A percentile compares a stretch with the other conserved stretches of the same genome.
These are phyloP conservation scores for Steinernema scapterisci DNA, from an alignment of 2,888 invertebrate genomes.

Conservation along the genomic window DNA sequence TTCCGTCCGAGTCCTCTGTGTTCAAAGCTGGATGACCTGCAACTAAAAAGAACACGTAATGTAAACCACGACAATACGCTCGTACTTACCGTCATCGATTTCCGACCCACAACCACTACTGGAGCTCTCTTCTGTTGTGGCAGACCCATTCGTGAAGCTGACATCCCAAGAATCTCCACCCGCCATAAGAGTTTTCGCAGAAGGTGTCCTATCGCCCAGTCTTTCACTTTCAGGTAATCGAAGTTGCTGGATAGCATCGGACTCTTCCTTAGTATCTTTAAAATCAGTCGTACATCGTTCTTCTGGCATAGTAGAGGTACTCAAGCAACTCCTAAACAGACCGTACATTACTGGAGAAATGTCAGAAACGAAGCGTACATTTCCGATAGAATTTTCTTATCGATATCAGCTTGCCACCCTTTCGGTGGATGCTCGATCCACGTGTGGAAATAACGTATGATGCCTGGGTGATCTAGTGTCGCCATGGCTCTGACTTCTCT, in stretches of 20 bases:
- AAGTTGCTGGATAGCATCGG: no score
- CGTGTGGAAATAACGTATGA: constrained; percentile 91
- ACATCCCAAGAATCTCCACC: constrained; percentile 1
- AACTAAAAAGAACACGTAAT: background rate
- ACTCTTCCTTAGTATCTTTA: no score
- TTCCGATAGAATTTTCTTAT: constrained; percentile 73
- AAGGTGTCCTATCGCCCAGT: background rate
- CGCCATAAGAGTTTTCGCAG: background rate
- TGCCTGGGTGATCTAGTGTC: constrained; percentile 89
- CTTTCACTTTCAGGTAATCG: no score
- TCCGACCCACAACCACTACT: background rate
- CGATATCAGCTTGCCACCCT: constrained; percentile 83
- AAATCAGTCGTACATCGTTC: no score
- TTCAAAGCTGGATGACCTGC: background rate
- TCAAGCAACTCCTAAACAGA: background rate
- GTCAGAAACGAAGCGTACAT: background rate
- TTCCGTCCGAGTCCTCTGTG: constrained; percentile 29
- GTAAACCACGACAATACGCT: background rate
- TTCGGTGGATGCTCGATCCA: constrained; percentile 92
- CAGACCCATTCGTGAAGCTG: background rate
- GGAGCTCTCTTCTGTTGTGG: background rate
- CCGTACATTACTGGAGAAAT: constrained; percentile 1
- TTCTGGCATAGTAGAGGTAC: no score
- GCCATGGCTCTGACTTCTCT: constrained; percentile 93
- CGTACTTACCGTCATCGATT: background rate